Evolutionary conservation across 35 echinoderm and acorn worm genomes (phyloP).

Genomic region (Chiridota heheva): DNA sequence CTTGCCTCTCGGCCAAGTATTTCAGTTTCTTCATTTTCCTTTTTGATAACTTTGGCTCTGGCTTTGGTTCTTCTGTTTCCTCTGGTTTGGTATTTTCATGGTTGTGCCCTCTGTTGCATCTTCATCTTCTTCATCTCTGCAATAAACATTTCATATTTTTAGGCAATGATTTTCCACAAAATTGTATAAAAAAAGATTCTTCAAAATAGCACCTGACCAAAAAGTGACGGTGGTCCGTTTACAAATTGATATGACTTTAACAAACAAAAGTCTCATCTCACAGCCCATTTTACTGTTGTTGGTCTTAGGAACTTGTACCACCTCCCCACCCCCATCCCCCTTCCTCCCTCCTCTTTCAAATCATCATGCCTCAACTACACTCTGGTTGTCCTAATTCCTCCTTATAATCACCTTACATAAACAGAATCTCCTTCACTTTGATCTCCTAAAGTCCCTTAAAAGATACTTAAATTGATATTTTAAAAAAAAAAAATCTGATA

Average conservation of each 20-base stretch:
- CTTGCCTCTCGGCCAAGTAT: not conserved
- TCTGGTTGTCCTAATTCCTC: constrained; percentile 6
- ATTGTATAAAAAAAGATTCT: no score
- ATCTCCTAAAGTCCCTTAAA: not conserved
- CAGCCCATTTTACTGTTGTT: no score
- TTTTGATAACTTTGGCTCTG: not conserved
- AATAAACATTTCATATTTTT: no score
- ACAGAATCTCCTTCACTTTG: not conserved
- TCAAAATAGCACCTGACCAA: no score
- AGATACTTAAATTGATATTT: not conserved
- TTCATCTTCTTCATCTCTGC: no score
- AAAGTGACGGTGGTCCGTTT: no score
- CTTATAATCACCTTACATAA: not conserved
- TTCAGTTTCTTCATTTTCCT: not conserved
- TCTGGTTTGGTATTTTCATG: not conserved
- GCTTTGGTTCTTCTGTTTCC: not conserved
- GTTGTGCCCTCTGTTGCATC: not conserved
- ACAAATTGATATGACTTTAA: no score
- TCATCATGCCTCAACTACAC: constrained; percentile 13
- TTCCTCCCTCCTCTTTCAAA: constrained; percentile 15
- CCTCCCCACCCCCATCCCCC: no score
- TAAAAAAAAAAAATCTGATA: not conserved
- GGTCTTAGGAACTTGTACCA: no score
- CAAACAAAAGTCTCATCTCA: no score
- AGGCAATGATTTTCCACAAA: no score